phyloP scores from a whole-genome alignment of 2,113 vertebrate species.

The Prinia subflava region DNA sequence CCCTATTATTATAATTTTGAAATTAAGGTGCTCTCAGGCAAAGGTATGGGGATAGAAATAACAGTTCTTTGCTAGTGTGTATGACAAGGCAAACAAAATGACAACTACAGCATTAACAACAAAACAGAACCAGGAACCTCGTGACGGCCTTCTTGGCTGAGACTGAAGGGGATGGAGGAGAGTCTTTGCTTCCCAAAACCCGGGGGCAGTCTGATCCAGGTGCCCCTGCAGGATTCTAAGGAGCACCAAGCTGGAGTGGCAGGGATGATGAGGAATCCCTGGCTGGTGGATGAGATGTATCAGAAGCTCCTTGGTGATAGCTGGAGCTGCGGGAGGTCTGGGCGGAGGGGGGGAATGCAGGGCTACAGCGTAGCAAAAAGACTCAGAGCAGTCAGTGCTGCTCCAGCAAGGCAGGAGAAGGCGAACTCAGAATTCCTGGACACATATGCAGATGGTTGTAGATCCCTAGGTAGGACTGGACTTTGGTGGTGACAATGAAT shows the following conservation, averaged over 20 bases:
- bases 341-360: neutral
- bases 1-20: neutral
- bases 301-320: neutral
- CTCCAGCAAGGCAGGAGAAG: neutral
- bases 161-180: neutral
- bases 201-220: neutral
- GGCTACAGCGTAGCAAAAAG: neutral
- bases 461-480: neutral
- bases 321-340: neutral
- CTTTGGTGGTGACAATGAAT: neutral
- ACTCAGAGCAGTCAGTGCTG: neutral
- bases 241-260: neutral
- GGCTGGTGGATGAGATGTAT: neutral
- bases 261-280: neutral
- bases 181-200: neutral
- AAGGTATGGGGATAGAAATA: neutral
- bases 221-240: neutral
- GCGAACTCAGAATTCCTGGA: neutral
- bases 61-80: neutral
- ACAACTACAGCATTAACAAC: neutral
- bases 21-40: neutral
- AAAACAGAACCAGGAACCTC: neutral
- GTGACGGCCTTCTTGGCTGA: neutral
- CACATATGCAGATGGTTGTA: neutral
- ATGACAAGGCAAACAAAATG: neutral